Conservation (phyloP, 1,140 invertebrate species). For the Monochamus saltuarius region DNA sequence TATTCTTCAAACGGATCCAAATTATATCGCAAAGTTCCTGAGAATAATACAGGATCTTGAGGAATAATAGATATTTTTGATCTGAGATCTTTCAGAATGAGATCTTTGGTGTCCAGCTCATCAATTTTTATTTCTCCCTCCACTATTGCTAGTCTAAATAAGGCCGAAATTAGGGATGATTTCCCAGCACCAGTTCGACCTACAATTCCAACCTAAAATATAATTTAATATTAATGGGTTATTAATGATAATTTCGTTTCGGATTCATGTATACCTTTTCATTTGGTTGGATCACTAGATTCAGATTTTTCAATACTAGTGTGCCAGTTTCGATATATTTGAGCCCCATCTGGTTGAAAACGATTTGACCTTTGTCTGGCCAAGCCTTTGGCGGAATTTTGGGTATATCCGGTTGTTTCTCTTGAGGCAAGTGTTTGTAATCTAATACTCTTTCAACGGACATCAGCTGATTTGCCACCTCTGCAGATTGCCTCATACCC, state of each 20-base stretch:
- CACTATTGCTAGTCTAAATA: slow-evolving; percentile 69
- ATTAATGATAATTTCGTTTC: not conserved
- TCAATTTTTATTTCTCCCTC: slow-evolving; percentile 75
- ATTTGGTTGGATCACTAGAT: slow-evolving; percentile 61
- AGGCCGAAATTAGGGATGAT: slow-evolving; percentile 72
- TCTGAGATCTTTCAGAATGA: slow-evolving; percentile 70
- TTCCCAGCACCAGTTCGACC: slow-evolving; percentile 83
- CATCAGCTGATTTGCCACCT: slow-evolving; percentile 79
- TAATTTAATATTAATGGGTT: slow-evolving; percentile 6
- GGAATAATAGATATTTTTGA: slow-evolving; percentile 80
- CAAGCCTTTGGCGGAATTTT: slow-evolving; percentile 48
- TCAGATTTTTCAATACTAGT: slow-evolving; percentile 62
- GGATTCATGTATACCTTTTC: slow-evolving; percentile 69
- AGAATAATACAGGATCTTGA: slow-evolving; percentile 82
- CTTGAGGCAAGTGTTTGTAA: slow-evolving; percentile 65
- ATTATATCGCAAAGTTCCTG: slow-evolving; percentile 75
- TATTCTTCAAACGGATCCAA: slow-evolving; percentile 80
- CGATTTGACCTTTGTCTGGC: slow-evolving; percentile 53
- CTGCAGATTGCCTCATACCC: slow-evolving; percentile 71
- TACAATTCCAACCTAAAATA: slow-evolving; percentile 62
- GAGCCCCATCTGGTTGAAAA: slow-evolving; percentile 57
- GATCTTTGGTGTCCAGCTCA: slow-evolving; percentile 61
- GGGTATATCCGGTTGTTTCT: slow-evolving; percentile 56
- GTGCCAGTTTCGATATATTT: slow-evolving; percentile 57
- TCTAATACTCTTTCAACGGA: slow-evolving; percentile 77